Conservation (phyloP, 2,113 vertebrate species). For the Lophotis ruficrista region DNA sequence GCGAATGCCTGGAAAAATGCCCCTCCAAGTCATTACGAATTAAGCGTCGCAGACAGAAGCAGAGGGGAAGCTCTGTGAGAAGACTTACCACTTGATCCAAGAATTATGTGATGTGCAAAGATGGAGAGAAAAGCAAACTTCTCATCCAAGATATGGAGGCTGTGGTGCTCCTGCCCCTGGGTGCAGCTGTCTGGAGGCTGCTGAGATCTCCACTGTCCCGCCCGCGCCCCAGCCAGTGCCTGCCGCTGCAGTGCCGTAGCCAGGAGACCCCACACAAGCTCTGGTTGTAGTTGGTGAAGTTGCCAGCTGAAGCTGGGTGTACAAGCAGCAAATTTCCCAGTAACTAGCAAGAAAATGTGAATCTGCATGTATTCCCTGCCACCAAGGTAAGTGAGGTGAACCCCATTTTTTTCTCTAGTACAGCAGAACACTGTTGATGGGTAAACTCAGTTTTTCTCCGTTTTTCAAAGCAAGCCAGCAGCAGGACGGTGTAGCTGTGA, state of each 20-base stretch:
- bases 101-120: background rate
- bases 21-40: background rate
- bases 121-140: background rate
- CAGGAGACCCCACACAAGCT: background rate
- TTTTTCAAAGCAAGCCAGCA: background rate
- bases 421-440: background rate
- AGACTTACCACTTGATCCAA: background rate
- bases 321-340: background rate
- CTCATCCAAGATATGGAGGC: background rate
- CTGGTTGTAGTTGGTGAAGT: background rate
- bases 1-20: slow-evolving; percentile 20
- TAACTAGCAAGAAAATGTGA: background rate
- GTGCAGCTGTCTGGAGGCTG: background rate
- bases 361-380: background rate
- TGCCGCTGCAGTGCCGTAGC: fast-evolving
- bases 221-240: fast-evolving
- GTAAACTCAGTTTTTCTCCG: background rate
- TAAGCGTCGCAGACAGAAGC: background rate
- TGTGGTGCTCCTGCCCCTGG: background rate
- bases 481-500: background rate
- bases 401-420: background rate
- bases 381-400: background rate
- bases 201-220: background rate
- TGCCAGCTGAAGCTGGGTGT: background rate
- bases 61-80: background rate